Percentiles rank a stretch among this genome's conserved stretches.
Evolutionary conservation across 2,888 invertebrate genomes (phyloP).

Genomic region (Dynastes grantii): DNA sequence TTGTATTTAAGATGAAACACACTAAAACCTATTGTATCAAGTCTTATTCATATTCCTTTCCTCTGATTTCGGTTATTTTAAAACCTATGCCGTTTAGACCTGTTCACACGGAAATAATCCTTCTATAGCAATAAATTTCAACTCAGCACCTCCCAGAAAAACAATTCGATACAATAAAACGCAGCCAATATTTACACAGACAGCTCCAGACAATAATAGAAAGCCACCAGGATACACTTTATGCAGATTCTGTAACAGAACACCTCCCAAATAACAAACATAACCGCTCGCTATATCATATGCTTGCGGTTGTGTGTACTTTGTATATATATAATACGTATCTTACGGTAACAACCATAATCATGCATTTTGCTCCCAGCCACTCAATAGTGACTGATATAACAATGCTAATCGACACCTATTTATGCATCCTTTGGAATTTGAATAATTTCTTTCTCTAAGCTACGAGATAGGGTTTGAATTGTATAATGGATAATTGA

Average conservation of each 20-base stretch:
- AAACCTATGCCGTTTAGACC: too few relatives aligned
- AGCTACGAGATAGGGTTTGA: not conserved
- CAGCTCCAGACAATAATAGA: too few relatives aligned
- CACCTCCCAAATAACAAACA: not conserved
- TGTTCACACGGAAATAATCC: slow-evolving; percentile 11
- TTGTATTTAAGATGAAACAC: too few relatives aligned
- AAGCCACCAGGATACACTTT: too few relatives aligned
- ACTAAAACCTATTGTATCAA: too few relatives aligned
- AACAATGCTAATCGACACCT: slow-evolving; percentile 35
- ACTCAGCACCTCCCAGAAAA: slow-evolving; percentile 18
- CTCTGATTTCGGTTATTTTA: too few relatives aligned
- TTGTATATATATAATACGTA: too few relatives aligned
- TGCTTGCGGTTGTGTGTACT: slow-evolving; percentile 6
- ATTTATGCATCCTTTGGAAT: slow-evolving; percentile 15
- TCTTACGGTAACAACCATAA: not conserved
- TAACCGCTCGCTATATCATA: not conserved
- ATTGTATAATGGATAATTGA: too few relatives aligned
- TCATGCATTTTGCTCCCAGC: too few relatives aligned
- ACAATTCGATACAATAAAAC: slow-evolving; percentile 29
- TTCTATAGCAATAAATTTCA: slow-evolving; percentile 16
- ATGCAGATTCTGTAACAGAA: not conserved
- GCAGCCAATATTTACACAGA: slow-evolving; percentile 30
- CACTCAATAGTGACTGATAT: too few relatives aligned
- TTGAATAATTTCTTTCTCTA: slow-evolving; percentile 12
- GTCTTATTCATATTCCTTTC: too few relatives aligned